Percentiles rank a stretch among this genome's conserved stretches.
These are phyloP conservation scores for Merodon equestris DNA, from an alignment of 2,888 invertebrate genomes.

Conservation along the genomic window DNA sequence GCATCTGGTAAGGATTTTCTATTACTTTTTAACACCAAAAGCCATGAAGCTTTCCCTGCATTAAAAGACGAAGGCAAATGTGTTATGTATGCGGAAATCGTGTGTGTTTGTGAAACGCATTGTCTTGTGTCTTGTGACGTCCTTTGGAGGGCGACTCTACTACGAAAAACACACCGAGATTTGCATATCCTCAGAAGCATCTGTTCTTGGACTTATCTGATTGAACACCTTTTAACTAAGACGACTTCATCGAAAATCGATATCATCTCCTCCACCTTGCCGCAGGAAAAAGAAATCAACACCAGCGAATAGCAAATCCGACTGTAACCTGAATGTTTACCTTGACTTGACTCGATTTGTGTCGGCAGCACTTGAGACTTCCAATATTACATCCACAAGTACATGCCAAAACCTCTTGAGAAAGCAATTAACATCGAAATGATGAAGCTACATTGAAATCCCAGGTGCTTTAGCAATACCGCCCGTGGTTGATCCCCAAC, in stretches of 20 bases:
- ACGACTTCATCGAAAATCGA: too few relatives aligned
- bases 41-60: neutral
- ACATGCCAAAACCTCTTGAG: conserved; percentile 43
- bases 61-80: conserved; percentile 18
- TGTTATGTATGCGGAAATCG: conserved; percentile 17
- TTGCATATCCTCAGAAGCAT: too few relatives aligned
- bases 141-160: neutral
- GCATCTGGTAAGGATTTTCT: conserved; percentile 34
- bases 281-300: too few relatives aligned
- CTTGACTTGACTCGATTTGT: conserved; percentile 18
- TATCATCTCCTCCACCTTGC: too few relatives aligned
- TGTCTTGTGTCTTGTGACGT: conserved; percentile 17
- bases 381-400: conserved; percentile 51
- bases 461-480: conserved; percentile 47
- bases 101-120: conserved; percentile 7
- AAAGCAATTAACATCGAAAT: conserved; percentile 61
- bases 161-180: too few relatives aligned
- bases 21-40: neutral
- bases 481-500: conserved; percentile 25
- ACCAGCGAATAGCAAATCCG: conserved; percentile 28
- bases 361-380: conserved; percentile 49
- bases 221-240: neutral
- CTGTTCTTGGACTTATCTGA: neutral
- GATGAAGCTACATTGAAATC: conserved; percentile 30
- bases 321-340: conserved; percentile 38